Conservation (phyloP, 2,113 vertebrate species). For the Aegypius monachus region DNA sequence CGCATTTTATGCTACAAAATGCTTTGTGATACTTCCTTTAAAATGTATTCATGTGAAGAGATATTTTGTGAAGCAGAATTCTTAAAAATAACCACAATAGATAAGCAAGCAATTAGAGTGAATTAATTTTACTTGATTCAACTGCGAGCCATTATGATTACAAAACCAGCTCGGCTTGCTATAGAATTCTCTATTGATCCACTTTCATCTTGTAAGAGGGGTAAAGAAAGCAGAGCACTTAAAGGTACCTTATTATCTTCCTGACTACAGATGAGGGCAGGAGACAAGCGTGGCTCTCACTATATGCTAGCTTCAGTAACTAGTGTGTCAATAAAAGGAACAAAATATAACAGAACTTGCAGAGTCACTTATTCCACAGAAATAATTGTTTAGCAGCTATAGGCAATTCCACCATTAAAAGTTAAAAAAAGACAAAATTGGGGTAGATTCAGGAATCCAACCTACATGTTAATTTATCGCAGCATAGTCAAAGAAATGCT, state of each 20-base stretch:
- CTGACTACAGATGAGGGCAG: neutral
- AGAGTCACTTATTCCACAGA: neutral
- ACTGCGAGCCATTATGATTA: neutral
- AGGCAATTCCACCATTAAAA: neutral
- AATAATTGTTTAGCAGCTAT: neutral
- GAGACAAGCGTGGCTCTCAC: neutral
- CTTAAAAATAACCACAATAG: neutral
- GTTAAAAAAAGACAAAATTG: neutral
- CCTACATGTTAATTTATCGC: neutral
- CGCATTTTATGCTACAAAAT: neutral
- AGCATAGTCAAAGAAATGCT: neutral
- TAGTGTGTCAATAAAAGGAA: neutral
- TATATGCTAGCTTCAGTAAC: neutral
- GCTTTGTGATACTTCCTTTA: neutral
- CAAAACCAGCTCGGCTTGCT: neutral
- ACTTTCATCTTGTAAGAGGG: neutral
- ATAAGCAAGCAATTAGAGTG: neutral
- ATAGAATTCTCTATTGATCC: neutral
- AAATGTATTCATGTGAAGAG: neutral
- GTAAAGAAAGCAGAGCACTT: neutral
- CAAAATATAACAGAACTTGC: neutral
- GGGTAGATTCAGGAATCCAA: neutral
- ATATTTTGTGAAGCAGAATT: neutral
- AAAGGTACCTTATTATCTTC: slow-evolving; percentile 3
- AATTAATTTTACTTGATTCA: slow-evolving; percentile 21